Evolutionary conservation across 2,888 invertebrate species (phyloP).

Genomic region (Chrysolina americana): DNA sequence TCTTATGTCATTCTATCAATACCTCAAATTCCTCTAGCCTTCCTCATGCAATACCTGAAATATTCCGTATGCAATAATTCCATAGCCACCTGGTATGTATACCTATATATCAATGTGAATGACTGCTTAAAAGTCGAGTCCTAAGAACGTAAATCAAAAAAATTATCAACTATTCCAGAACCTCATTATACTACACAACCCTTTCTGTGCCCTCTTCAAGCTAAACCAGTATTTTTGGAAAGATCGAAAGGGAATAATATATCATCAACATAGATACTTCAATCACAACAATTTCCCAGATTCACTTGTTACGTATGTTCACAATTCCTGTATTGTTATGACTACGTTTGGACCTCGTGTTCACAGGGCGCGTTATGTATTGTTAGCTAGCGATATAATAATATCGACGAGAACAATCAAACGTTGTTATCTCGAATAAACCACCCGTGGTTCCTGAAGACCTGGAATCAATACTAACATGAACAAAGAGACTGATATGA

Average conservation of each 20-base stretch:
- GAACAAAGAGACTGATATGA: not conserved
- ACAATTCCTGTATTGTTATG: not conserved
- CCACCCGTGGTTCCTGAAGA: not conserved
- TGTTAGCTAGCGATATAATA: not conserved
- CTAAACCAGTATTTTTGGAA: too few species aligned
- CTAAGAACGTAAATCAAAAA: too few species aligned
- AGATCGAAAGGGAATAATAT: not conserved
- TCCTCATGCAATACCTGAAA: too few species aligned
- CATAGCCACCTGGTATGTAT: too few species aligned
- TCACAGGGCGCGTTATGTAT: not conserved
- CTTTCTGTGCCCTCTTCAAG: too few species aligned
- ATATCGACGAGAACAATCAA: not conserved
- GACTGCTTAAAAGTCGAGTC: too few species aligned
- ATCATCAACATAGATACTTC: not conserved
- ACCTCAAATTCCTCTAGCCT: too few species aligned
- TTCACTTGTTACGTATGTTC: not conserved
- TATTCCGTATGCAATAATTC: too few species aligned
- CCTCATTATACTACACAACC: too few species aligned
- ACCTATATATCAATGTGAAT: too few species aligned
- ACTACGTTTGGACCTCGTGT: not conserved
- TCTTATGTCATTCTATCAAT: too few species aligned
- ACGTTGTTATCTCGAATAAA: not conserved
- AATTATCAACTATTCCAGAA: too few species aligned
- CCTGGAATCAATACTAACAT: not conserved
- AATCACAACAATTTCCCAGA: not conserved